phyloP scores from a whole-genome alignment of 2,113 vertebrate species.

The Chascanopsetta lugubris region DNA sequence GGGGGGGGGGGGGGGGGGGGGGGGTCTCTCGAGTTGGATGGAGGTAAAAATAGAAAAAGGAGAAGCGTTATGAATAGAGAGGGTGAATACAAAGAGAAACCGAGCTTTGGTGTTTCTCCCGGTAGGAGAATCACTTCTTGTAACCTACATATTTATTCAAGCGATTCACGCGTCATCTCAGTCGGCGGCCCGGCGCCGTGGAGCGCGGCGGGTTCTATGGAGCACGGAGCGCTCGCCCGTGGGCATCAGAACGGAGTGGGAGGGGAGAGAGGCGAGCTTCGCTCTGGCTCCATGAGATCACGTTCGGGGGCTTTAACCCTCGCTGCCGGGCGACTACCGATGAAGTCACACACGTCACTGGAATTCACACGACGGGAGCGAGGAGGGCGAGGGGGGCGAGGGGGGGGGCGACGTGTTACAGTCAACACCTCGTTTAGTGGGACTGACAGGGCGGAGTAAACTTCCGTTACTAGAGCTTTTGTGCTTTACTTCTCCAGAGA shows the following conservation, averaged over 20 bases:
- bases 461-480: constrained; percentile 10
- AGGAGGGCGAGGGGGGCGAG: no score
- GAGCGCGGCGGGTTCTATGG: constrained; percentile 21
- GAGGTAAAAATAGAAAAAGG: constrained; percentile 57
- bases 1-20: constrained; percentile 22
- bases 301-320: constrained; percentile 30
- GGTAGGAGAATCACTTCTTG: constrained; percentile 7
- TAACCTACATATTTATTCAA: constrained; percentile 45
- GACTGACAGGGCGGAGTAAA: neutral
- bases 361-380: neutral
- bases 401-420: neutral
- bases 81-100: constrained; percentile 17
- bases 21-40: neutral
- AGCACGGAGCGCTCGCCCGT: constrained; percentile 36
- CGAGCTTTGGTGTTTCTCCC: neutral
- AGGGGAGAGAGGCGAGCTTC: constrained; percentile 28
- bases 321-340: constrained; percentile 27
- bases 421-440: neutral
- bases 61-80: constrained; percentile 32
- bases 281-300: constrained; percentile 52
- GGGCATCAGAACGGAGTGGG: constrained; percentile 12
- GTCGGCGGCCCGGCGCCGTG: constrained; percentile 1
- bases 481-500: constrained; percentile 26
- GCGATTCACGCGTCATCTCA: constrained; percentile 1
- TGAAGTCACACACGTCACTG: constrained; percentile 40